Conservation (phyloP, 2,113 vertebrate genomes). For the Psephotus haematonotus region DNA sequence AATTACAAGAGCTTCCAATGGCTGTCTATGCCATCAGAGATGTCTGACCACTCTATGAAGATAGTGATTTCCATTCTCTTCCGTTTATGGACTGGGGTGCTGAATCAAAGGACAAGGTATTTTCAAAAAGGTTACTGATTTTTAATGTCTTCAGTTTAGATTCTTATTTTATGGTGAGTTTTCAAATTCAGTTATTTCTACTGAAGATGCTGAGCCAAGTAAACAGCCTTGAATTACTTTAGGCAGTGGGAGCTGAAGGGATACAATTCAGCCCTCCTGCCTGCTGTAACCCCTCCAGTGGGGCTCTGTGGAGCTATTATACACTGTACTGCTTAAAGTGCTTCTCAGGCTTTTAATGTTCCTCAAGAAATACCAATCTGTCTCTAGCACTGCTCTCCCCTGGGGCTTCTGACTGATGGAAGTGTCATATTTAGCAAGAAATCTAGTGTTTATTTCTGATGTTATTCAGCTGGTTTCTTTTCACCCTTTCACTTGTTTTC, state of each 20-base stretch:
- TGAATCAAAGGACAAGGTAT: background rate
- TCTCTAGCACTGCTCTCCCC: background rate
- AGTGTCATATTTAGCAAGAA: conserved; percentile 23
- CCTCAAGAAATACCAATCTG: background rate
- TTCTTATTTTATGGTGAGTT: background rate
- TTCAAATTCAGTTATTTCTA: background rate
- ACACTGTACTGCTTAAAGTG: background rate
- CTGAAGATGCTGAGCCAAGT: background rate
- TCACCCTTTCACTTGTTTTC: conserved; percentile 12
- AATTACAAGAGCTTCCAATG: background rate
- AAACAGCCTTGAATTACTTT: background rate
- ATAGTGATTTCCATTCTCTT: background rate
- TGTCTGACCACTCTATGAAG: background rate
- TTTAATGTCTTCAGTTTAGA: background rate
- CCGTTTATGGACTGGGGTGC: background rate
- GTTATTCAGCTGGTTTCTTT: conserved; percentile 9
- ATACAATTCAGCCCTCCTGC: background rate
- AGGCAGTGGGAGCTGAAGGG: background rate
- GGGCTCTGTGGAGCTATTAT: background rate
- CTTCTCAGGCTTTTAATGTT: background rate
- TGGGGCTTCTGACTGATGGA: background rate
- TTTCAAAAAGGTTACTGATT: background rate
- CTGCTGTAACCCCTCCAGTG: background rate
- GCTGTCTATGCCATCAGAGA: background rate
- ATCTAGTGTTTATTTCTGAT: conserved; percentile 8